Base-by-base conservation (phyloP, 2,797 vertebrate species). In the Bufotes viridis region DNA sequence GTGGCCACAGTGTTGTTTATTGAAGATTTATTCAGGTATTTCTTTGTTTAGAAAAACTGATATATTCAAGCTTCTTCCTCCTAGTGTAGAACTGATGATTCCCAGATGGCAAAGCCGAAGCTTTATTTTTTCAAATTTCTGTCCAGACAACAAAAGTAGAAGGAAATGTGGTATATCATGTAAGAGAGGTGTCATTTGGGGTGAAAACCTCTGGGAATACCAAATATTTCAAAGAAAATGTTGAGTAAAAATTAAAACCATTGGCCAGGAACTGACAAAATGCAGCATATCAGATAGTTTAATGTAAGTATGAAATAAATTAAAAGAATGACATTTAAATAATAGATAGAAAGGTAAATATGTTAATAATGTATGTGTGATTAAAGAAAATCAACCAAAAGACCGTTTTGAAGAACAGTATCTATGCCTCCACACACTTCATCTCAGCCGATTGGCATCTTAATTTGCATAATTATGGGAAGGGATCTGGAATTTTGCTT, bases 41-140 rank as follows among this genome's bases (percentile, higher is more conserved):
- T 86, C 93, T 92, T 91, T 80, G 87, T 70, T 90, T 92, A 93
- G 92, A 84, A 79, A 63, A 91, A 92, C 58, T 87, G 91, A 94
- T 63, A 92, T 90, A 92, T 93, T 94, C 92, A 92, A 91, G 93
- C 92, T 92, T 92, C 93, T 93, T 93, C 92, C 89, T 88, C 81
- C 78, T 81, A 63, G 22, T 86, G 86, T 53, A 9, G 17, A 92
- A 92, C 94, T 94, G 93, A 94, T 95, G 93, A 92, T 92, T 95
- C 94, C 95, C 95, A 96, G 95, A 96, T 96, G 95, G 94, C 83
- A 86, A 90, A 83, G 63, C 81, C 85, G 80, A 69, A 57, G 88
- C 90, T 88, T 92, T 93, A 89, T 93, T 91, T 91, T 92, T 89
- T 22, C 58, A 90, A 91, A 92, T 89, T 91, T 91, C 90, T 91